Conservation (phyloP, 37 sponge, comb jelly and placozoan genomes). For the Halichondria panicea region DNA sequence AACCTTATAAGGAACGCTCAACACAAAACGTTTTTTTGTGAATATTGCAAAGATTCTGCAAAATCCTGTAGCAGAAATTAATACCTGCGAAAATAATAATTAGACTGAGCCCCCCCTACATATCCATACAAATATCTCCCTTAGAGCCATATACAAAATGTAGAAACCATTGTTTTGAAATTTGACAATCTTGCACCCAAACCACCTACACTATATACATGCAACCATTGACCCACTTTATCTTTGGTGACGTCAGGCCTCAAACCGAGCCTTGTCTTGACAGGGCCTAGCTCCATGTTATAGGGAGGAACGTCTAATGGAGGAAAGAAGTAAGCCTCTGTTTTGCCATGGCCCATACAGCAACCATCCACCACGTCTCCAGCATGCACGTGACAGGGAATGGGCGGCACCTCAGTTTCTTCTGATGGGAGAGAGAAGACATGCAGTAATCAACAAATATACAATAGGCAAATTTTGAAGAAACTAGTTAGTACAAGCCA, state of each 20-base stretch:
- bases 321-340: slow-evolving; percentile 93
- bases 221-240: neutral
- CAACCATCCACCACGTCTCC: slow-evolving; percentile 69
- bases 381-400: slow-evolving; percentile 89
- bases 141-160: too few species aligned
- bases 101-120: too few species aligned
- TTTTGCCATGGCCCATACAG: slow-evolving; percentile 77
- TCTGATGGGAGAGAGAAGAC: slow-evolving; percentile 3
- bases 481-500: neutral
- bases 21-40: too few species aligned
- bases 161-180: too few species aligned
- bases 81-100: too few species aligned
- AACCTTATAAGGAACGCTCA: too few species aligned
- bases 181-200: too few species aligned
- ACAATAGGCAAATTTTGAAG: too few species aligned
- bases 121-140: too few species aligned
- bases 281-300: slow-evolving; percentile 53
- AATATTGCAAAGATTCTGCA: too few species aligned
- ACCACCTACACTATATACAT: neutral
- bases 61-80: too few species aligned
- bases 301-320: slow-evolving; percentile 84
- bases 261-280: slow-evolving; percentile 76
- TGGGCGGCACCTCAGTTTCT: slow-evolving; percentile 79
- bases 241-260: slow-evolving; percentile 43
- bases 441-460: too few species aligned